These are phyloP conservation scores for Anguilla japonica DNA, from an alignment of 2,113 vertebrate species.

Conservation along the genomic window DNA sequence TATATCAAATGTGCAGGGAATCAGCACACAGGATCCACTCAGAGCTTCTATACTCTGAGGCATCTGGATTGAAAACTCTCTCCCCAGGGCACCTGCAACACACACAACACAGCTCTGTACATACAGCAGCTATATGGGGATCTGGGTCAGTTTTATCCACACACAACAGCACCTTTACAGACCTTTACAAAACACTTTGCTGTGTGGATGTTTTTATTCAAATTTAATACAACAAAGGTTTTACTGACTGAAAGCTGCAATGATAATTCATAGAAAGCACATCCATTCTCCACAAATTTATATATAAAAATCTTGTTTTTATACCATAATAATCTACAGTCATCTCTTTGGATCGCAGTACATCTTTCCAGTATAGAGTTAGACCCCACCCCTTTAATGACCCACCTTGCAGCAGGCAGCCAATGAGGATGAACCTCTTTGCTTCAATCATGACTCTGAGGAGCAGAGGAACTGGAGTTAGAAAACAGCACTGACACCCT, in stretches of 20 bases:
- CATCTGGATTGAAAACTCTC: slow-evolving; percentile 38
- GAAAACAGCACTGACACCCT: background rate
- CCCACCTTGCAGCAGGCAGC: slow-evolving; percentile 54
- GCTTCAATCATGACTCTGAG: background rate
- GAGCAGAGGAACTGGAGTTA: background rate
- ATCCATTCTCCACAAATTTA: too few relatives aligned
- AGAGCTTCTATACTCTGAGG: slow-evolving; percentile 47
- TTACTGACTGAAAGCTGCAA: too few relatives aligned
- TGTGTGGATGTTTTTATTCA: too few relatives aligned
- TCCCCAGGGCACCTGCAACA: slow-evolving; percentile 45
- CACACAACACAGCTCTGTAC: slow-evolving; percentile 3
- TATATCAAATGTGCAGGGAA: slow-evolving; percentile 54
- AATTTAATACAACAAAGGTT: too few relatives aligned
- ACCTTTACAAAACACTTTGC: background rate
- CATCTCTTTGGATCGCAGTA: too few relatives aligned
- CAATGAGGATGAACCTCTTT: background rate
- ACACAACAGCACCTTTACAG: background rate
- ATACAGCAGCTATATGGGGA: background rate
- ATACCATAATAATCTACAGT: too few relatives aligned
- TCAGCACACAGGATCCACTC: slow-evolving; percentile 53
- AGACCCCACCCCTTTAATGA: background rate
- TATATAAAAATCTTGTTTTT: background rate
- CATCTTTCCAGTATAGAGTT: background rate
- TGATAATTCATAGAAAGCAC: too few relatives aligned
- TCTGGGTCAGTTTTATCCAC: too few relatives aligned